Base-by-base conservation (phyloP, 1,140 invertebrate species). In the Goniozus legneri region DNA sequence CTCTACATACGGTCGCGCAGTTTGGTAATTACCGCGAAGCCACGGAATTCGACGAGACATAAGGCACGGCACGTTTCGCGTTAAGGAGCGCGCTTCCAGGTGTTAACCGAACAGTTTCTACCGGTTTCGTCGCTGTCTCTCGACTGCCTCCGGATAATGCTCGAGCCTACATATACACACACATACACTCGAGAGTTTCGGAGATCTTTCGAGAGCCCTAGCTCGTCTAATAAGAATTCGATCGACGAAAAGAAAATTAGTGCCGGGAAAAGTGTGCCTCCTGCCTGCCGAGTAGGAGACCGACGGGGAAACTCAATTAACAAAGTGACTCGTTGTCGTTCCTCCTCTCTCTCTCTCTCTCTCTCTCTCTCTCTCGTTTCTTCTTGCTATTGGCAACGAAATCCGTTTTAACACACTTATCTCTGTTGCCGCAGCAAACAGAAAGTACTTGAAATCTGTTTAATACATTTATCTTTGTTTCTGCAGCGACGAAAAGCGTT, bases 381-480 rank as follows among this genome's bases (percentile, higher is more conserved):
- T 32, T 32, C 19, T 6, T 20, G 8, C 36, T 38, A 38, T 34
- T n/a, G n/a, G 52, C 52, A 55, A 51, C 52, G 51, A 56, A 59
- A 60, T 60, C 58, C 56, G 58, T 59, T 59, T 27, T 59, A 58
- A 60, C 60, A 44, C 56, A 59, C 56, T 60, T 59, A 58, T 58
- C 57, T 60, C 52, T 58, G 56, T 59, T 57, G 56, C 52, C 56
- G 56, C 56, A 59, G 56, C 55, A 57, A n/a, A 50, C 50, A 43
- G 44, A 56, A 54, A 54, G 57, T 54, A 55, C 47, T 58, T 55
- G 55, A 58, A 66, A 67, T 63, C 62, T 62, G 48, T 61, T 66
- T 64, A 69, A 69, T 67, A 60, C 54, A 69, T 59, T 67, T 67
- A 64, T 65, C 62, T 65, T 60, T 60, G 64, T 64, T 67, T 65